Conservation (phyloP, 2,797 vertebrate species). For the Microctenopoma stevenorrisi region DNA sequence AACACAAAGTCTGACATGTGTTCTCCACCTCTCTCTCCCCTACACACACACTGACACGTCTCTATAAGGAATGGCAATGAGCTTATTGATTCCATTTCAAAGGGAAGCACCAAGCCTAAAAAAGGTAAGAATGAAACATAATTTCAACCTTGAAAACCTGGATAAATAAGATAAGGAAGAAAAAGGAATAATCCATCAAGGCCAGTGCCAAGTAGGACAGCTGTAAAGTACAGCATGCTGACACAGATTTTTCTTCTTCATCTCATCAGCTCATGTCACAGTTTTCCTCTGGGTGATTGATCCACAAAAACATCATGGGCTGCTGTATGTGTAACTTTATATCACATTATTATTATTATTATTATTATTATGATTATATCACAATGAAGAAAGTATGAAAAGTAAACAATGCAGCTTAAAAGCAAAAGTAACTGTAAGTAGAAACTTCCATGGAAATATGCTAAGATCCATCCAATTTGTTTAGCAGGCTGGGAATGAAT, state of each 20-base stretch:
- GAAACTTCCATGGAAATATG: too few relatives aligned
- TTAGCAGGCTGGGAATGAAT: background rate
- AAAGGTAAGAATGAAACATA: slow-evolving; percentile 54
- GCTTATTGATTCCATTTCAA: slow-evolving; percentile 73
- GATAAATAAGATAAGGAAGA: slow-evolving; percentile 44
- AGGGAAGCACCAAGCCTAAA: slow-evolving; percentile 49
- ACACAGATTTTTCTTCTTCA: background rate
- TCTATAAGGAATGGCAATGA: slow-evolving; percentile 72
- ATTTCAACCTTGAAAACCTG: slow-evolving; percentile 32
- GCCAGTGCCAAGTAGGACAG: slow-evolving; percentile 51
- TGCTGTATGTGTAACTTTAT: background rate
- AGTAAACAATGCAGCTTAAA: too few relatives aligned
- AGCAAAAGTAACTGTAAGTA: too few relatives aligned
- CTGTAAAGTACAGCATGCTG: slow-evolving; percentile 22
- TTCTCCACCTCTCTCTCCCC: slow-evolving; percentile 18
- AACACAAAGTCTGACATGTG: slow-evolving; percentile 64
- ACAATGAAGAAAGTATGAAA: too few relatives aligned
- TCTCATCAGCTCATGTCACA: slow-evolving; percentile 14
- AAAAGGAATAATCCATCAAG: slow-evolving; percentile 40
- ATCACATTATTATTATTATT: too few relatives aligned
- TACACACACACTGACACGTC: slow-evolving; percentile 45
- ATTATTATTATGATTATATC: too few relatives aligned
- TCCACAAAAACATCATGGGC: slow-evolving; percentile 39
- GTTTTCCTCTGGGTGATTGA: slow-evolving; percentile 36
- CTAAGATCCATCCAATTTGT: background rate